These are phyloP conservation scores for Molossus alvarezi DNA, from an alignment of 2,797 vertebrate species.

Conservation along the genomic window DNA sequence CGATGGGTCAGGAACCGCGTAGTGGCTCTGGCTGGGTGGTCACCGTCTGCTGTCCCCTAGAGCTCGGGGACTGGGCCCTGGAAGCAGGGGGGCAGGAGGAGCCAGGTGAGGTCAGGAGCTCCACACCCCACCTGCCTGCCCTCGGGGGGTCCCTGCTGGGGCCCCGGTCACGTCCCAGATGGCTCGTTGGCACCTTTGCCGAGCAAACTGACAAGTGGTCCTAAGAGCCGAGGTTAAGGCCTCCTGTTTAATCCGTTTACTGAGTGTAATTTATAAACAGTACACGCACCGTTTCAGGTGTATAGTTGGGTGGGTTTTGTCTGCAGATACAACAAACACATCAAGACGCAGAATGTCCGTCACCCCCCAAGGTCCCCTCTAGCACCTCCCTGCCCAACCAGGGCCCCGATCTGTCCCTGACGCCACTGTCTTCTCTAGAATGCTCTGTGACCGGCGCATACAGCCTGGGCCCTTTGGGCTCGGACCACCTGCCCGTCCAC, in stretches of 20 bases:
- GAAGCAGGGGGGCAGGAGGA: neutral
- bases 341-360: accelerated
- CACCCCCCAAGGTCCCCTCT: neutral
- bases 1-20: too few species aligned
- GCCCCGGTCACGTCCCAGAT: accelerated
- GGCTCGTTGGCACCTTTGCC: neutral
- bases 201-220: accelerated
- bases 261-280: accelerated
- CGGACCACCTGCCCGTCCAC: too few species aligned
- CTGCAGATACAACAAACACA: accelerated
- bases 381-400: accelerated
- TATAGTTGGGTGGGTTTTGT: too few species aligned
- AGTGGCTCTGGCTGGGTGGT: neutral
- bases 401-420: neutral
- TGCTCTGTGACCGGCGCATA: accelerated
- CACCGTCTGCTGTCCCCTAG: neutral
- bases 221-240: accelerated
- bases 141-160: neutral
- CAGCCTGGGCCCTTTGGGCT: accelerated
- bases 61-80: neutral
- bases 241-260: accelerated
- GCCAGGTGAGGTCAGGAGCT: neutral
- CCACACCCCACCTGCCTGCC: accelerated
- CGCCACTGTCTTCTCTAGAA: neutral
- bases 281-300: accelerated